Evolutionary conservation across 2,888 invertebrate species (phyloP).

Genomic region (Cetonia aurata): DNA sequence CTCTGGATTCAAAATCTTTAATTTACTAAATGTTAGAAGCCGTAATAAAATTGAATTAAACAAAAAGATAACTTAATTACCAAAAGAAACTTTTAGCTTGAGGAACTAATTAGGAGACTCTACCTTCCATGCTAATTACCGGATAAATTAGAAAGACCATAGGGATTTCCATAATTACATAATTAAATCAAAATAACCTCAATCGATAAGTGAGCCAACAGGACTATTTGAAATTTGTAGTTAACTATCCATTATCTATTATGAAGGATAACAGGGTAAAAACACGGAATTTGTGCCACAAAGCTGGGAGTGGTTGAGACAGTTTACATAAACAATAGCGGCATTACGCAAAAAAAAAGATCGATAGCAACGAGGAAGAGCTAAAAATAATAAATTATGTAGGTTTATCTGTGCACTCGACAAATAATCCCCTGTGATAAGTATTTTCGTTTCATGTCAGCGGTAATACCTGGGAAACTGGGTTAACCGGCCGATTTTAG

Average conservation of each 20-base stretch:
- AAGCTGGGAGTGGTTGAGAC: constrained; percentile 4
- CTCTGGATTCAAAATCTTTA: too few species aligned
- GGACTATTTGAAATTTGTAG: constrained; percentile 15
- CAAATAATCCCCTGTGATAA: constrained; percentile 30
- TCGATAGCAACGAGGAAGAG: constrained; percentile 39
- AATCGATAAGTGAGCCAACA: constrained; percentile 30
- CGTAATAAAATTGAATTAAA: too few species aligned
- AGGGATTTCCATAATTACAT: constrained; percentile 32
- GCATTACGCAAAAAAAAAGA: constrained; percentile 35
- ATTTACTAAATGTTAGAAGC: too few species aligned
- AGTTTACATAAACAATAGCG: constrained; percentile 35
- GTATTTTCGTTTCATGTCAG: constrained; percentile 6
- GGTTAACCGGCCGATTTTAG: neutral
- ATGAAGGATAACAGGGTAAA: too few species aligned
- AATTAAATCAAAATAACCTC: constrained; percentile 41
- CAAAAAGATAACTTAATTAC: too few species aligned
- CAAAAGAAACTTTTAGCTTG: constrained; percentile 11
- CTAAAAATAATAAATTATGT: constrained; percentile 42
- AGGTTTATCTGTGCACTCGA: constrained; percentile 27
- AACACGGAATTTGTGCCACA: constrained; percentile 2
- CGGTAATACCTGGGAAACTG: constrained; percentile 12
- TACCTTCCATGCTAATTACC: constrained; percentile 26
- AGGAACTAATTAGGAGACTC: constrained; percentile 16
- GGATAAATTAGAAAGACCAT: constrained; percentile 15
- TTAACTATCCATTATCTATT: neutral